Percentiles rank a stretch among this genome's conserved stretches.
phyloP scores from a whole-genome alignment of 1,140 invertebrate genomes.

The Bathynomus jamesi region DNA sequence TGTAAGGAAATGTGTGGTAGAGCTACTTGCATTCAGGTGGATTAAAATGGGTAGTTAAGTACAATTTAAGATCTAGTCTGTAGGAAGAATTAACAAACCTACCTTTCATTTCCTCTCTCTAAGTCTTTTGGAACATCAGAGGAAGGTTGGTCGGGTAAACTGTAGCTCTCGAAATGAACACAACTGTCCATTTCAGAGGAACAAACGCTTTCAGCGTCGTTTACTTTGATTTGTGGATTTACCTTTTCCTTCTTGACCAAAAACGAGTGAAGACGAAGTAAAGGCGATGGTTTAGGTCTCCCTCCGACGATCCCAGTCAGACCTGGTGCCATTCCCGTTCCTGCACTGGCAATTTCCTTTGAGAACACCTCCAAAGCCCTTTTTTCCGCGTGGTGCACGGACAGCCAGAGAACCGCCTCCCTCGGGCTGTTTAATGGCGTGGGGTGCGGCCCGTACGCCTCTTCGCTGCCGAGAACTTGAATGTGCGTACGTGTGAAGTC shows the following conservation, averaged over 20 bases:
- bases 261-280: conserved; percentile 49
- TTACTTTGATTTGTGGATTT: conserved; percentile 38
- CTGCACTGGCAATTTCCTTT: conserved; percentile 50
- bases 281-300: conserved; percentile 48
- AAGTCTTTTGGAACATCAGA: background rate
- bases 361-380: conserved; percentile 49
- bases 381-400: conserved; percentile 48
- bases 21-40: no score
- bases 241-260: conserved; percentile 45
- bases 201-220: conserved; percentile 24
- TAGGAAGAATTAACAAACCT: no score
- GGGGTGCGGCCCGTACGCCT: conserved; percentile 45
- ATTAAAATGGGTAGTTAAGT: no score
- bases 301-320: conserved; percentile 49
- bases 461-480: conserved; percentile 48
- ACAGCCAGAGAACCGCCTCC: conserved; percentile 48
- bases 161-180: background rate
- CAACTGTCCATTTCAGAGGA: background rate
- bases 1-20: no score
- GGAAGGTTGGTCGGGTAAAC: background rate
- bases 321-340: conserved; percentile 53
- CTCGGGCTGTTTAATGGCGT: conserved; percentile 37
- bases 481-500: conserved; percentile 46
- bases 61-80: no score
- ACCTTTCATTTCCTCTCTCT: background rate